A percentile compares a stretch with the other conserved stretches of the same genome.
Evolutionary conservation across 2,797 vertebrate species (phyloP).

Genomic region (Lepus townsendii): DNA sequence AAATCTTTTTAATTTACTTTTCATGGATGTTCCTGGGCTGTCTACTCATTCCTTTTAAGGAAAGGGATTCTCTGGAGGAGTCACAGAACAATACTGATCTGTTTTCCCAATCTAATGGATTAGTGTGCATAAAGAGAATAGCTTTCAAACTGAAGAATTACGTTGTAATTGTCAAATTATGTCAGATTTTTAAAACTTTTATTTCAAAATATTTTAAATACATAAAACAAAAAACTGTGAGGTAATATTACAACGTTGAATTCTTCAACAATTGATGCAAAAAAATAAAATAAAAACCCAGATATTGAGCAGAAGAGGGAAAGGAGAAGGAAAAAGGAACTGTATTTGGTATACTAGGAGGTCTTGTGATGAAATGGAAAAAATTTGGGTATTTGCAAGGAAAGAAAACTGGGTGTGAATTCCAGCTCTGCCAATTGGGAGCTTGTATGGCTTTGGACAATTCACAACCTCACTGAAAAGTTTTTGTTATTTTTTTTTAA

Average conservation of each 20-base stretch:
- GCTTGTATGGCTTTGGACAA: not conserved
- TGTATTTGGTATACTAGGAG: not conserved
- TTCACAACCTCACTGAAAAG: not conserved
- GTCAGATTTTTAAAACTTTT: not conserved
- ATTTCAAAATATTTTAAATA: no score
- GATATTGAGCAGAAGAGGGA: not conserved
- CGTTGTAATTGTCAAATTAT: not conserved
- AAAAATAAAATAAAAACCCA: not conserved
- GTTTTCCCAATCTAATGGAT: not conserved
- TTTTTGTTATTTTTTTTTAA: not conserved
- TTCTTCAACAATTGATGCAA: conserved; percentile 16
- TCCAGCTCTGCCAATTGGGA: no score
- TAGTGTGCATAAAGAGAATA: not conserved
- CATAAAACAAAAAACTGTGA: no score
- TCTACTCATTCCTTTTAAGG: not conserved
- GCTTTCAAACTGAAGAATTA: conserved; percentile 5
- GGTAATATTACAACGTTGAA: not conserved
- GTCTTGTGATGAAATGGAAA: not conserved
- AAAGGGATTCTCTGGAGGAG: not conserved
- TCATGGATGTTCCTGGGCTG: not conserved
- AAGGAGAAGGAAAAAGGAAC: not conserved
- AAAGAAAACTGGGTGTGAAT: not conserved
- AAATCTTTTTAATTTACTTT: conserved; percentile 25
- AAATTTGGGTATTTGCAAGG: not conserved
- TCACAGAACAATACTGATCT: not conserved